These are phyloP conservation scores for Abscondita cerata DNA, from an alignment of 2,888 invertebrate genomes.

Conservation along the genomic window DNA sequence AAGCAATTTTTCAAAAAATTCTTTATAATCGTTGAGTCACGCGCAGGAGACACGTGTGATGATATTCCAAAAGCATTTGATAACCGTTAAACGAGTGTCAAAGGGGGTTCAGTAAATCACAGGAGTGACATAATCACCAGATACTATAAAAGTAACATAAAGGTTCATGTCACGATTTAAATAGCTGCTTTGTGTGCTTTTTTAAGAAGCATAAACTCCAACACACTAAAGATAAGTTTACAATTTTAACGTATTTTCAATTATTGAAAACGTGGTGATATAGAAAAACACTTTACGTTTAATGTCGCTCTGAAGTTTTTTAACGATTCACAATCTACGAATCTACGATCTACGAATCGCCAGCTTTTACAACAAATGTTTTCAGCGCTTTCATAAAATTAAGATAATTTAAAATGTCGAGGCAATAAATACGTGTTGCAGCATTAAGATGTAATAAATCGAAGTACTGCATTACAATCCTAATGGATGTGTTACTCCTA, in stretches of 20 bases:
- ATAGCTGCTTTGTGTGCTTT: slow-evolving; percentile 30
- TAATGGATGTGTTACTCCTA: too few species aligned
- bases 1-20: slow-evolving; percentile 39
- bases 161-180: slow-evolving; percentile 42
- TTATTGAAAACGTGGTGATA: slow-evolving; percentile 11
- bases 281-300: slow-evolving; percentile 10
- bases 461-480: too few species aligned
- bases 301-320: slow-evolving; percentile 5
- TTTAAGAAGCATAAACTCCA: slow-evolving; percentile 31
- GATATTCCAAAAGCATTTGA: slow-evolving; percentile 41
- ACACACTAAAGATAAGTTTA: slow-evolving; percentile 29
- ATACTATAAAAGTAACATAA: slow-evolving; percentile 41
- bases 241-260: slow-evolving; percentile 13
- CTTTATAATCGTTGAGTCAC: slow-evolving; percentile 42
- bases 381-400: background rate
- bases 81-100: slow-evolving; percentile 45
- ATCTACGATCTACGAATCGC: background rate
- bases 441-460: too few species aligned
- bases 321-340: background rate
- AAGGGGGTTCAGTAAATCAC: slow-evolving; percentile 43
- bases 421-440: too few species aligned
- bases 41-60: slow-evolving; percentile 43
- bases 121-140: slow-evolving; percentile 38
- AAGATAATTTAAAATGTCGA: too few species aligned
- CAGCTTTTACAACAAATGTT: background rate